Evolutionary conservation across 2,113 vertebrate species (phyloP).

Genomic region (Eonycteris spelaea): DNA sequence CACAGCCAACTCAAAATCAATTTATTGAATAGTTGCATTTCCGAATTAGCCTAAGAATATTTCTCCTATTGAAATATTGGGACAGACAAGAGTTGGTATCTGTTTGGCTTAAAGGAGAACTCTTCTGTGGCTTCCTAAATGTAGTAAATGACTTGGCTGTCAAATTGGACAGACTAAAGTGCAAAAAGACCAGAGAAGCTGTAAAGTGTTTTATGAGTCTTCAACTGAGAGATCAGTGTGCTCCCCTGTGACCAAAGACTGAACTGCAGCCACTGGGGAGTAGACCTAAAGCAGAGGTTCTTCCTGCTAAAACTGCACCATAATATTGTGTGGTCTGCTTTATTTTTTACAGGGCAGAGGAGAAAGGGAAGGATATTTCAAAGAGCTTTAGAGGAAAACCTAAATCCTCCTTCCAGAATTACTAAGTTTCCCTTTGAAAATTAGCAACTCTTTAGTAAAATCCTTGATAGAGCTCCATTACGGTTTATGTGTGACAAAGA

Average conservation of each 20-base stretch:
- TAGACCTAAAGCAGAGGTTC: neutral
- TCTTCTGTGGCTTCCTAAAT: neutral
- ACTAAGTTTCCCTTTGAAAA: constrained; percentile 54
- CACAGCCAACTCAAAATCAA: neutral
- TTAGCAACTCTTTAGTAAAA: constrained; percentile 67
- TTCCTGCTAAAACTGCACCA: neutral
- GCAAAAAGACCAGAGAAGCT: neutral
- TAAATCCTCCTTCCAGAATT: constrained; percentile 49
- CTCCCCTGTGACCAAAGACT: neutral
- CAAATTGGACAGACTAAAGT: neutral
- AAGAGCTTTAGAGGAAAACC: constrained; percentile 25
- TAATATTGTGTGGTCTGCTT: neutral
- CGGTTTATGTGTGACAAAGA: constrained; percentile 48
- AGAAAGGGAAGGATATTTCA: neutral
- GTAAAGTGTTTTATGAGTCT: neutral
- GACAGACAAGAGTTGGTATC: neutral
- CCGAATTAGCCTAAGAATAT: neutral
- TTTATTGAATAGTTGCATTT: neutral
- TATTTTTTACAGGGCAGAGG: constrained; percentile 35
- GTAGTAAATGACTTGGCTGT: neutral
- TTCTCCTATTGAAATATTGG: neutral
- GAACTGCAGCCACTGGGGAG: neutral
- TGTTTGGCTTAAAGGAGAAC: neutral
- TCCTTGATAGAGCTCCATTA: constrained; percentile 42
- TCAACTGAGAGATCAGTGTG: constrained; percentile 1